These are phyloP conservation scores for Ophthalmolycus amberensis DNA, from an alignment of 2,113 vertebrate species.

Conservation along the genomic window DNA sequence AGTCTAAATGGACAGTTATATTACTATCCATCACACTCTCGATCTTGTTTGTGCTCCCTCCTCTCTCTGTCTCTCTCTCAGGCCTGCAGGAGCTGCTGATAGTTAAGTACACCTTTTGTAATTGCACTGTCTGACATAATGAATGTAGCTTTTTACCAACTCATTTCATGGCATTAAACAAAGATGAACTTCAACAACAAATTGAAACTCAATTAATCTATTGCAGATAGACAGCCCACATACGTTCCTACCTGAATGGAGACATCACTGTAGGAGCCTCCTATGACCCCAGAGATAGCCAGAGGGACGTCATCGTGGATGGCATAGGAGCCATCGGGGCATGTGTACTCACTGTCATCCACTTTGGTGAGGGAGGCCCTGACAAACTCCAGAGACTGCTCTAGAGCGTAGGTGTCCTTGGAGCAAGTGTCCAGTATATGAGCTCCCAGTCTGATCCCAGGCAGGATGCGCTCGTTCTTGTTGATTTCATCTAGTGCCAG, in stretches of 20 bases:
- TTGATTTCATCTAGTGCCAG: conserved; percentile 96
- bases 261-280: conserved; percentile 98
- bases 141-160: conserved; percentile 20
- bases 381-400: conserved; percentile 98
- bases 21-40: conserved; percentile 58
- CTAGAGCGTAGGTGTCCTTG: conserved; percentile 97
- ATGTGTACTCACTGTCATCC: conserved; percentile 95
- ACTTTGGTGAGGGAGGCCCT: conserved; percentile 94
- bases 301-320: conserved; percentile 92
- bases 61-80: conserved; percentile 1
- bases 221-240: neutral
- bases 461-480: conserved; percentile 89
- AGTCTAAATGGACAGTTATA: conserved; percentile 68
- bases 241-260: conserved; percentile 94
- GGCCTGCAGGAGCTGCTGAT: conserved; percentile 15
- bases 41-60: neutral
- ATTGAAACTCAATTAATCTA: neutral
- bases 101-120: conserved; percentile 12
- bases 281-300: conserved; percentile 95
- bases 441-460: conserved; percentile 90
- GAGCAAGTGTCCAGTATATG: conserved; percentile 98
- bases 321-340: conserved; percentile 95
- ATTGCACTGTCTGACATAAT: conserved; percentile 13
- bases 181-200: neutral
- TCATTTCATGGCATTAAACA: conserved; percentile 4